Evolutionary conservation across 2,888 invertebrate species (phyloP).

Genomic region (Palloptera scutellata): DNA sequence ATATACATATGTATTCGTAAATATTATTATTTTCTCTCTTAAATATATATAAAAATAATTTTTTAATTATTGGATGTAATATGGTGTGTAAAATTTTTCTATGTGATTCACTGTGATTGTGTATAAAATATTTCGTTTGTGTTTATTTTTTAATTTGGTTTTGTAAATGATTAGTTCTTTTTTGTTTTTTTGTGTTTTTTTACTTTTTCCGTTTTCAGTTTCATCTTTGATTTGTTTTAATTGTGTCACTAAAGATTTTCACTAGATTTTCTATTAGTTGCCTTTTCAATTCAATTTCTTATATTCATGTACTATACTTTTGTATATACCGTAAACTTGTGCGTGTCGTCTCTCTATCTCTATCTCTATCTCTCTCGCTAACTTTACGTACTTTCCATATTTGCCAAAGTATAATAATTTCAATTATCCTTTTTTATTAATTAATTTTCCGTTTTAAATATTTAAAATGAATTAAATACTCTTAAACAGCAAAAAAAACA

Average conservation of each 20-base stretch:
- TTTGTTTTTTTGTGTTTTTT: conserved; percentile 8
- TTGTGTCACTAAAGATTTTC: not conserved
- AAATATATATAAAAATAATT: conserved; percentile 1
- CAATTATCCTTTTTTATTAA: not conserved
- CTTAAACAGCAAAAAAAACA: too few relatives aligned
- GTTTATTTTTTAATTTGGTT: conserved; percentile 2
- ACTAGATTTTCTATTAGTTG: not conserved
- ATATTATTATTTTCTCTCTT: conserved; percentile 6
- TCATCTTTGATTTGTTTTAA: not conserved
- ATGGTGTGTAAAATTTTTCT: conserved; percentile 53
- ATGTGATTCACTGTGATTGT: conserved; percentile 61
- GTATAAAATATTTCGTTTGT: conserved; percentile 29
- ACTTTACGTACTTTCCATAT: not conserved
- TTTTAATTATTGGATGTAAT: conserved; percentile 56
- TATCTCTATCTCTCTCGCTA: conserved; percentile 15
- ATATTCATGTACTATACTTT: conserved; percentile 32
- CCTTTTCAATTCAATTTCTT: conserved; percentile 18
- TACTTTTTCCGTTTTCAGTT: not conserved
- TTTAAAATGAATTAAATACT: too few relatives aligned
- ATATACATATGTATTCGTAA: not conserved
- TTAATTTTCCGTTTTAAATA: too few relatives aligned
- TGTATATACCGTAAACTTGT: conserved; percentile 11
- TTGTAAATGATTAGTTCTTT: conserved; percentile 43
- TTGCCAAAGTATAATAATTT: not conserved
- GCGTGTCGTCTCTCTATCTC: conserved; percentile 18